Conservation (phyloP, 2,113 vertebrate genomes). For the Aegotheles bennettii region DNA sequence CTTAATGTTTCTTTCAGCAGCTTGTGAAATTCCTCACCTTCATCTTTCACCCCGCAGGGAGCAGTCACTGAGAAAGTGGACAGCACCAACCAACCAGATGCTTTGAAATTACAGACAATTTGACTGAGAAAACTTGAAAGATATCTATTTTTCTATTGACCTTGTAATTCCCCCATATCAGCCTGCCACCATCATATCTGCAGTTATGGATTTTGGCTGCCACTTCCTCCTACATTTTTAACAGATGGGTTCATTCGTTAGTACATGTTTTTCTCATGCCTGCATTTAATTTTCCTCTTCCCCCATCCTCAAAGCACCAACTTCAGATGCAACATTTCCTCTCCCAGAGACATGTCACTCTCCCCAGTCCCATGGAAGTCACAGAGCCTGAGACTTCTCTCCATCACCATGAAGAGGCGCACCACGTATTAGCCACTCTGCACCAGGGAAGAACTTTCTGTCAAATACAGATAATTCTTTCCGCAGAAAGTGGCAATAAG, state of each 20-base stretch:
- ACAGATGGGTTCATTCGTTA: not conserved
- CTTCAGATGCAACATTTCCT: not conserved
- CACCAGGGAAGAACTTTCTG: not conserved
- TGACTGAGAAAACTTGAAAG: conserved; percentile 14
- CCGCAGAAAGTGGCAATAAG: not conserved
- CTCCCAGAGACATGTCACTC: not conserved
- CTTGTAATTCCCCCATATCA: not conserved
- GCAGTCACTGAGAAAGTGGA: conserved; percentile 3
- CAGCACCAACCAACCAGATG: not conserved
- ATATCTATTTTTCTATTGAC: not conserved
- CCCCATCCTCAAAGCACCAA: not conserved
- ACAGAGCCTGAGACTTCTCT: not conserved
- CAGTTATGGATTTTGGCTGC: conserved; percentile 2
- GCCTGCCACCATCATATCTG: not conserved
- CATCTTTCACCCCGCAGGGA: not conserved
- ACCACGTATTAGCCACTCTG: not conserved
- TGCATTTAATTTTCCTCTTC: conserved; percentile 15
- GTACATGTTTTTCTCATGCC: not conserved
- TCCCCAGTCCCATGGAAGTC: not conserved
- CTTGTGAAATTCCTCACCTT: conserved; percentile 68
- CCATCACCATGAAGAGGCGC: not conserved
- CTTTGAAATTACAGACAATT: conserved; percentile 36
- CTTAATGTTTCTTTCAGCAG: conserved; percentile 43
- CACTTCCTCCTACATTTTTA: conserved; percentile 35
- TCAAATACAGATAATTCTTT: conserved; percentile 14